phyloP scores from a whole-genome alignment of 2,888 invertebrate species.

The Leptogaster cylindrica region DNA sequence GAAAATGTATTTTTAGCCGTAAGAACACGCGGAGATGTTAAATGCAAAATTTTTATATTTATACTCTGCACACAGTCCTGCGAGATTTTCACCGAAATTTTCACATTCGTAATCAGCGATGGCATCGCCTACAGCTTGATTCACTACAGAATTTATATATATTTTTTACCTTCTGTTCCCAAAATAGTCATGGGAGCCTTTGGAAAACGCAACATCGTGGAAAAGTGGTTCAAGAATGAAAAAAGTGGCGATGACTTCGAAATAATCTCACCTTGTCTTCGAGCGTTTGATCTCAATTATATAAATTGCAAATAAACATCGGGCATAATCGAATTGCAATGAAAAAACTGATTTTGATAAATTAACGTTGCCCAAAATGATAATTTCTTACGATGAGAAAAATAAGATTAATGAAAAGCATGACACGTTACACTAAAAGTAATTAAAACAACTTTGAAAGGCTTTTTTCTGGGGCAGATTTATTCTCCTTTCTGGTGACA shows the following conservation, averaged over 20 bases:
- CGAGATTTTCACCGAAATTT: constrained; percentile 3
- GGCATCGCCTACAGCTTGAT: neutral
- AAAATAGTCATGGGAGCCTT: constrained; percentile 26
- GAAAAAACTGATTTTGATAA: too few species aligned
- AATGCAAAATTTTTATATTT: constrained; percentile 27
- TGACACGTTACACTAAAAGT: too few species aligned
- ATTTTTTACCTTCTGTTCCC: constrained; percentile 34
- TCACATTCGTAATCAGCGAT: constrained; percentile 13
- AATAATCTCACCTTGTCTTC: constrained; percentile 24
- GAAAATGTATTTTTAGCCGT: constrained; percentile 15
- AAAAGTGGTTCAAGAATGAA: constrained; percentile 40
- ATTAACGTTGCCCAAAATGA: too few species aligned
- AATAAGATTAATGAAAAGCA: too few species aligned
- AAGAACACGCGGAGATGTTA: constrained; percentile 9
- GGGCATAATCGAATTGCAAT: too few species aligned
- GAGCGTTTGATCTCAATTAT: too few species aligned
- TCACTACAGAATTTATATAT: constrained; percentile 3
- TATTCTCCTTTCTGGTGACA: too few species aligned
- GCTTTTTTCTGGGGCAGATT: too few species aligned
- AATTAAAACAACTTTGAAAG: too few species aligned
- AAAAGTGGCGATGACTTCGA: constrained; percentile 9
- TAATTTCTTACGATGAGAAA: too few species aligned
- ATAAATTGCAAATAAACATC: too few species aligned
- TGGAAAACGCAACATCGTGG: constrained; percentile 20
- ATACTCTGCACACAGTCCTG: constrained; percentile 1